Evolutionary conservation across 35 echinoderm and acorn worm species (phyloP).

Genomic region (Ophiothrix spiculata): DNA sequence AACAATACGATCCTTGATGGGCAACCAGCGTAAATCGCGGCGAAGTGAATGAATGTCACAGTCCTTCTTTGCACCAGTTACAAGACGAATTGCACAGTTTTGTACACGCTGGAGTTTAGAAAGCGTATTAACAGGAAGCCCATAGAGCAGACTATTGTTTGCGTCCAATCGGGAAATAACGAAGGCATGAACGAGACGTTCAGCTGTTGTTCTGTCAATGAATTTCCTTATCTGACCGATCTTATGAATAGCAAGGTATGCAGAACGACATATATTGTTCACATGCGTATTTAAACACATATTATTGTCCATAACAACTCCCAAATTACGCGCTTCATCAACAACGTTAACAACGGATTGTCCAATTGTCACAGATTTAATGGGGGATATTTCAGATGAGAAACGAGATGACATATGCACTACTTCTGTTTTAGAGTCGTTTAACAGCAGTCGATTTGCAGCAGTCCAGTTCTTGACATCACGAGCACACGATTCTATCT

Average conservation of each 20-base stretch:
- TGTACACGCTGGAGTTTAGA: conserved; percentile 33
- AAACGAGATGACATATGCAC: no score
- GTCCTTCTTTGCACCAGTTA: conserved; percentile 1
- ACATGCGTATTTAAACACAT: no score
- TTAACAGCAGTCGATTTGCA: no score
- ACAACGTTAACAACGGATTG: no score
- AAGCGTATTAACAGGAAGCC: conserved; percentile 1
- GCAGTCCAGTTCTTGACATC: no score
- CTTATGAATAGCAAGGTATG: background rate
- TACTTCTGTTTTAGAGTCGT: no score
- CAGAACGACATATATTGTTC: background rate
- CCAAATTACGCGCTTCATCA: no score
- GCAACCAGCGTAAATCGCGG: conserved; percentile 38
- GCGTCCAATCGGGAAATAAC: conserved; percentile 39
- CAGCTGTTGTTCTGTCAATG: background rate
- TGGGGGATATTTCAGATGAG: no score
- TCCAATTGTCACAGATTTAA: no score
- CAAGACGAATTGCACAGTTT: background rate
- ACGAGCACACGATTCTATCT: no score
- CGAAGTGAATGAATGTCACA: conserved; percentile 23
- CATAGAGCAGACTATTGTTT: conserved; percentile 37
- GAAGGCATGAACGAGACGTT: conserved; percentile 20
- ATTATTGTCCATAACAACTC: no score
- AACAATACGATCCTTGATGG: no score
- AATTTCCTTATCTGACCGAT: conserved; percentile 10